phyloP scores from a whole-genome alignment of 2,797 vertebrate species.

The Echiichthys vipera region DNA sequence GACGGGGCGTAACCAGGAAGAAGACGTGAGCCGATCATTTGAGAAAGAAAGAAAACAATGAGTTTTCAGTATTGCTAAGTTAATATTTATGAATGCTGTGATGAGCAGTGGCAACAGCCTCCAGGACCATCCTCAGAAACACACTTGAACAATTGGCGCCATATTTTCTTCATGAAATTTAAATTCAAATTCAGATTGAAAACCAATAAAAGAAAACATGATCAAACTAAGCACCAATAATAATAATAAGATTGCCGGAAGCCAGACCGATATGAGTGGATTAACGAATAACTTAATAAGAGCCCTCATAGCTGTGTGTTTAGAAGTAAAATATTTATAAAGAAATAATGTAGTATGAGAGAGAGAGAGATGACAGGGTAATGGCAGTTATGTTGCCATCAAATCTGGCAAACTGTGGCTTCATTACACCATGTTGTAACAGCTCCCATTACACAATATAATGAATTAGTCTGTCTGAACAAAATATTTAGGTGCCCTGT shows the following conservation, averaged over 20 bases:
- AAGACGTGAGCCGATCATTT: background rate
- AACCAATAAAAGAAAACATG: slow-evolving; percentile 12
- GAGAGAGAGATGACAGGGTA: background rate
- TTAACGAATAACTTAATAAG: slow-evolving; percentile 1
- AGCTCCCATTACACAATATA: background rate
- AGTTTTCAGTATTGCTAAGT: slow-evolving; percentile 4
- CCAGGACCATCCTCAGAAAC: too few species aligned
- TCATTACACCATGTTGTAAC: background rate
- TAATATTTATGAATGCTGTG: slow-evolving; percentile 3
- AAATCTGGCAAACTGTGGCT: slow-evolving; percentile 2
- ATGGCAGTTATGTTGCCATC: background rate
- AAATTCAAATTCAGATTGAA: slow-evolving; percentile 21
- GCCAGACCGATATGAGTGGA: slow-evolving; percentile 3
- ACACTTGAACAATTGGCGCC: background rate
- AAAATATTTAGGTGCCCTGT: background rate
- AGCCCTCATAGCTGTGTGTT: background rate
- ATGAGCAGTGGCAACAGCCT: slow-evolving; percentile 18
- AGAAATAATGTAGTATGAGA: background rate
- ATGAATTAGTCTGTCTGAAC: slow-evolving; percentile 8
- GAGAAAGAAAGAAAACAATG: background rate
- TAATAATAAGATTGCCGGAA: background rate
- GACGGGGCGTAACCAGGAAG: background rate
- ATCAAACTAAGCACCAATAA: slow-evolving; percentile 3
- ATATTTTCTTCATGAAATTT: background rate
- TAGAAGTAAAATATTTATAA: slow-evolving; percentile 13